A percentile compares a stretch with the other conserved stretches of the same genome.
Conservation (phyloP, 2,113 vertebrate species). For the Brachypodius melanocephalos region DNA sequence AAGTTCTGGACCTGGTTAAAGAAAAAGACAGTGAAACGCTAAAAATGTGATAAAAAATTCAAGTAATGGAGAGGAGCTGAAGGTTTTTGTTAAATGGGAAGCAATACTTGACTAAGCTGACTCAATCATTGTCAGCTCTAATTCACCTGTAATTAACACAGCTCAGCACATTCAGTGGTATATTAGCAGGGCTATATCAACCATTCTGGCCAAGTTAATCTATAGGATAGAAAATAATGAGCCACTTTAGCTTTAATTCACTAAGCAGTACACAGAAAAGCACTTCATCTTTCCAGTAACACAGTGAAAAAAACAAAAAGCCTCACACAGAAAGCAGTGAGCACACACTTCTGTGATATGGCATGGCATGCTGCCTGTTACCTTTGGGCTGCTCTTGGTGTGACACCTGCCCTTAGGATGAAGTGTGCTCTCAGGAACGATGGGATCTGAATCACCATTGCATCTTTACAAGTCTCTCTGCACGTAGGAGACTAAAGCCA, state of each 20-base stretch:
- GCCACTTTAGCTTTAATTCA: background rate
- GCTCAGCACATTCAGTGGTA: background rate
- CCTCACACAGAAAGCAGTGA: background rate
- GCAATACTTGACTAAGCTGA: background rate
- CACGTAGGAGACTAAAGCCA: background rate
- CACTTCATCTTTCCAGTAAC: background rate
- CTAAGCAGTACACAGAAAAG: background rate
- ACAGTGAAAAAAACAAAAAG: rapidly evolving
- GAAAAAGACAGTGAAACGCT: background rate
- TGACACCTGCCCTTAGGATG: background rate
- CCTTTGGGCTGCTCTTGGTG: background rate
- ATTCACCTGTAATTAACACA: background rate
- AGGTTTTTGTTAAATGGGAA: background rate
- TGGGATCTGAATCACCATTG: background rate
- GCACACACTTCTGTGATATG: background rate
- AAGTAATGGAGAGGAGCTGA: background rate
- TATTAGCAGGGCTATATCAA: background rate
- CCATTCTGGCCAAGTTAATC: background rate
- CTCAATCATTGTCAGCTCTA: background rate
- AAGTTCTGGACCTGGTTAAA: background rate
- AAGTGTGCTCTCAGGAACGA: background rate
- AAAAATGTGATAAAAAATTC: background rate
- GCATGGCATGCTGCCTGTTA: background rate
- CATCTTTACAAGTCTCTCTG: background rate
- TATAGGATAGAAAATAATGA: background rate